A percentile compares a stretch with the other conserved stretches of the same genome.
These are phyloP conservation scores for Ammospiza nelsoni DNA, from an alignment of 2,113 vertebrate species.

Conservation along the genomic window DNA sequence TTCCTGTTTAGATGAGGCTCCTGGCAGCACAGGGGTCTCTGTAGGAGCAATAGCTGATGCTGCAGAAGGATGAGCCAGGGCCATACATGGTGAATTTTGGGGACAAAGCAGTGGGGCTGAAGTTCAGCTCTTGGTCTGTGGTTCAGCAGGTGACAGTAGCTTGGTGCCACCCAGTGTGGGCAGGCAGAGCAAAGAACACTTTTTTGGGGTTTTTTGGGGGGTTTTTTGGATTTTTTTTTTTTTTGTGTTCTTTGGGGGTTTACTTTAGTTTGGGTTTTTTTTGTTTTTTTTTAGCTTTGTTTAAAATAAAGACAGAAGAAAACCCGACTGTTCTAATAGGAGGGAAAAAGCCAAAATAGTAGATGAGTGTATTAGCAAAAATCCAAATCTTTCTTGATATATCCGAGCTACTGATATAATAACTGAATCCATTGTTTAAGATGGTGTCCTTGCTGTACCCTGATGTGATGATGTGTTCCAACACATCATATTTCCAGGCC, in stretches of 20 bases:
- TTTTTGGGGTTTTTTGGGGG: background rate
- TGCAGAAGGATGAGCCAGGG: background rate
- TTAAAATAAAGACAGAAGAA: background rate
- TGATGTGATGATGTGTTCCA: background rate
- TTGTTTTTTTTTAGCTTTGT: background rate
- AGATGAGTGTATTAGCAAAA: background rate
- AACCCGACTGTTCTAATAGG: background rate
- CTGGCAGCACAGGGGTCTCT: background rate
- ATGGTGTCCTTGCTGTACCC: background rate
- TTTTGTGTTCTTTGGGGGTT: no score
- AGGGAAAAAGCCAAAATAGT: background rate
- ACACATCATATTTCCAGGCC: background rate
- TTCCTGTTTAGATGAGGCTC: background rate
- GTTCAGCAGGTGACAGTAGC: background rate
- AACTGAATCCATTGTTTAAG: background rate
- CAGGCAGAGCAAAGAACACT: background rate
- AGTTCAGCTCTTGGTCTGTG: background rate
- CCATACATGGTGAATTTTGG: accelerated
- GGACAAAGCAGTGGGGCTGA: accelerated
- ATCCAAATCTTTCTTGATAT: background rate
- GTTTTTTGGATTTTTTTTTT: no score
- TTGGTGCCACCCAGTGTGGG: background rate
- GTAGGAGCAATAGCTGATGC: accelerated
- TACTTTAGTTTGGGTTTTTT: background rate
- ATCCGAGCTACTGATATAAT: background rate